Base-by-base conservation (phyloP, 1,140 invertebrate genomes). In the Bombus huntii region DNA sequence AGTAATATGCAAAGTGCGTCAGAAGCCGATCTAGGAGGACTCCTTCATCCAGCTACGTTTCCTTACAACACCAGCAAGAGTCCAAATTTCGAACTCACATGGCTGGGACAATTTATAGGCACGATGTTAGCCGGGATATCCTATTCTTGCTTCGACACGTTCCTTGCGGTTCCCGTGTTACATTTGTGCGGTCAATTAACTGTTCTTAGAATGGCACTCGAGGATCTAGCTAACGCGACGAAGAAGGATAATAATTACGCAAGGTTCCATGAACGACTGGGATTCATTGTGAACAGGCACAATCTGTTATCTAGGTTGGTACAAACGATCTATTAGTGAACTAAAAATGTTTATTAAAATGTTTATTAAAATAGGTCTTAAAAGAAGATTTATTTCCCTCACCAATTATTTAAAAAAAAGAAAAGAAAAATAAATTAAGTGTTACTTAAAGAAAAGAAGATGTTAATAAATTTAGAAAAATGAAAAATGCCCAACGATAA, bases 71-170 rank as follows among this genome's bases (percentile, higher is more conserved):
- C 91, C 0, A 90, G 90, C 25, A 91, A 91, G 53, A 94, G 93
- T 9, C 95, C 95, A 25, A 93, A 94, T 8, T 96, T 94, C 83
- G 94, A 95, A 86, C 59, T 96, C 18, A 95, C 95, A 0, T 95
- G 95, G 74, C 5, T 89, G 0, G 93, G 95, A 53, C 95, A 96
- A 90, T 87, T 95, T 2, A 75, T 92, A 0, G 93, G 94, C 1
- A 88, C 95, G 8, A 82, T 91, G 6, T 39, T 94, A 3, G 90
- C 93, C 0, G 95, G 93, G 0, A 91, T 88, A n/a, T 91, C 95
- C 9, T 96, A 95, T 84, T 90, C 95, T 0, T 92, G 91, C 70
- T 92, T 95, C 76, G 95, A 96, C 65, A 93, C 92, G 1, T 87
- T 96, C 47, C 92, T 95, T 28, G 90, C 93, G 0, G 89, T 94